Evolutionary conservation across 2,888 invertebrate genomes (phyloP).

Genomic region (Hololepta plana): DNA sequence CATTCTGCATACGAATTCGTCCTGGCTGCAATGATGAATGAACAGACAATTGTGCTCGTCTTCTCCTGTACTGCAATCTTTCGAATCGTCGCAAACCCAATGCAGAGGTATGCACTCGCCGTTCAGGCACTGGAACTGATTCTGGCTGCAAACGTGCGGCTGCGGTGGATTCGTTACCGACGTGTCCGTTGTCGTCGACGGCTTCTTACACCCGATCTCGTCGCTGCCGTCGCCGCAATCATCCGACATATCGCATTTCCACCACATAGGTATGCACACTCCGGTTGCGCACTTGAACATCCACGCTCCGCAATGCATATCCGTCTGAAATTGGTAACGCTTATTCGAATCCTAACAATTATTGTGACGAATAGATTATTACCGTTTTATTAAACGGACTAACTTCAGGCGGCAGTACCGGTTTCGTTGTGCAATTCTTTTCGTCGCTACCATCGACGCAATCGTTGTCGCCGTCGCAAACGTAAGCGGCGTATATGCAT

Average conservation of each 20-base stretch:
- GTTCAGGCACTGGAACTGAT: constrained; percentile 36
- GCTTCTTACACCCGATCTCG: constrained; percentile 34
- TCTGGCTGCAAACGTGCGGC: constrained; percentile 28
- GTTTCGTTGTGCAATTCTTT: constrained; percentile 37
- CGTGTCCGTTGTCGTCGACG: constrained; percentile 8
- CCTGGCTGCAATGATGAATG: constrained; percentile 19
- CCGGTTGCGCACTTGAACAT: constrained; percentile 58
- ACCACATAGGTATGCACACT: constrained; percentile 59
- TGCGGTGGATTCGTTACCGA: constrained; percentile 13
- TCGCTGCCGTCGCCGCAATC: constrained; percentile 64
- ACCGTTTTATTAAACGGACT: too few species aligned
- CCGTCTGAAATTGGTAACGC: constrained; percentile 6
- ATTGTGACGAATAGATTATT: too few species aligned
- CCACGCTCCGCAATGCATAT: constrained; percentile 45
- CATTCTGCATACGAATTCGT: constrained; percentile 38
- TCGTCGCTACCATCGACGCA: constrained; percentile 56
- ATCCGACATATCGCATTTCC: constrained; percentile 61
- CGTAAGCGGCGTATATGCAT: constrained; percentile 58
- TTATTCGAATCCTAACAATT: not conserved
- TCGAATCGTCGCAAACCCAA: constrained; percentile 42
- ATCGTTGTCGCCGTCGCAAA: constrained; percentile 68
- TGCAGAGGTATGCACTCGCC: constrained; percentile 39
- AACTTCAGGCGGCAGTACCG: constrained; percentile 13
- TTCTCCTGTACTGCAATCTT: constrained; percentile 39
- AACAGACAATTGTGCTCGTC: constrained; percentile 34